Evolutionary conservation across 2,113 vertebrate species (phyloP), one percentile per base, ranked within the genome.

Genomic region (Cyphomyrus discorhynchus): DNA sequence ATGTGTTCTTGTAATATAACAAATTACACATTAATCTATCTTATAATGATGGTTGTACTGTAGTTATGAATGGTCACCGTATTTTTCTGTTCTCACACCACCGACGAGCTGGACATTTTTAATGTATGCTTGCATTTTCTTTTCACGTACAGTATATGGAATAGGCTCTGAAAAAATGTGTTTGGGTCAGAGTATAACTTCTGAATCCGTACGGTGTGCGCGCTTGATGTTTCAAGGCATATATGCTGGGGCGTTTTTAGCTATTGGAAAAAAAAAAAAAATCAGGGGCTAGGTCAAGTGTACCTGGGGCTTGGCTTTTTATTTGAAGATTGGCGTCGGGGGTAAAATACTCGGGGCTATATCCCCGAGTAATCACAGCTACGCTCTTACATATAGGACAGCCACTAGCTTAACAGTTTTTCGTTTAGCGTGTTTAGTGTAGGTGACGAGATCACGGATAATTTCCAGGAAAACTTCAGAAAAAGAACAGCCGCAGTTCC

Each of bases 141-240:
- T 70, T 70, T 31, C 62, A 31, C n/a, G 31, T 53, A 35, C 2
- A 47, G 31, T 53, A 35, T 35, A 47, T 92, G 91, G 92, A 92
- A 52, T 52, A 88, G 92, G 92, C 91, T 88, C 92, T 93, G 87
- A 93, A 92, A 93, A 93, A 91, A 92, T 91, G 91, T 91, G 92
- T 56, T 42, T 88, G 31, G 47, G 15, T 24, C 53, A 19, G 11
- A 1, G 8, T 50, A 47, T 31, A 88, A 58, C 90, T 70, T 47
- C 39, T 50, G 3, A 90, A 88, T 15, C 66, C 89, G 21, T 90
- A 87, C 17, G 46, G 66, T n/a, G 86, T 88, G 66, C 86, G 86
- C 1, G 24, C 70, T 62, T 88, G 86, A 21, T 82, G 80, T 21
- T 89, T 89, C 5, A 84, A n/a, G n/a, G 42, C 89, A 39, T 85